A percentile compares a stretch with the other conserved stretches of the same genome.
Conservation (phyloP, 2,888 invertebrate genomes). For the Dicranocentrus wangi region DNA sequence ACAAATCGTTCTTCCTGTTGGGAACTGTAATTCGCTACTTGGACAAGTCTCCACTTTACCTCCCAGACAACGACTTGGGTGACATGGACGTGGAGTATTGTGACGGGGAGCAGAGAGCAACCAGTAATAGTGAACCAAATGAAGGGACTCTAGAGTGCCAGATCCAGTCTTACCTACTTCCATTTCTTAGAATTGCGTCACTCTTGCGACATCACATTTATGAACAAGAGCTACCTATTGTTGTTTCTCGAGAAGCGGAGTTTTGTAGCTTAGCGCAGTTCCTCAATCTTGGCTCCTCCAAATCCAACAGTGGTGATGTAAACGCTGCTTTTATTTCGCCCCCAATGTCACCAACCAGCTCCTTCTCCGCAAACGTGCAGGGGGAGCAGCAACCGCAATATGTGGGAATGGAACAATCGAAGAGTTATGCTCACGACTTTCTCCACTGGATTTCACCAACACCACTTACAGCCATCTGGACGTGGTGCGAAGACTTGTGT, state of each 20-base stretch:
- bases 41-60: conserved; percentile 79
- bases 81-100: conserved; percentile 65
- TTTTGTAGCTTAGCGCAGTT: conserved; percentile 86
- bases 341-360: conserved; percentile 39
- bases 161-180: conserved; percentile 86
- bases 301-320: not conserved
- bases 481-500: conserved; percentile 83
- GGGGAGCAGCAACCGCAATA: not conserved
- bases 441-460: conserved; percentile 72
- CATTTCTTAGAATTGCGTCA: conserved; percentile 88
- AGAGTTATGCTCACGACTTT: conserved; percentile 67
- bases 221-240: conserved; percentile 78
- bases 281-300: conserved; percentile 79
- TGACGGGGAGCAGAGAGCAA: not conserved
- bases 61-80: conserved; percentile 77
- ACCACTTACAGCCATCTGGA: conserved; percentile 75
- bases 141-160: conserved; percentile 75
- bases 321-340: conserved; percentile 27
- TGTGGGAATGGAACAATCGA: conserved; percentile 9
- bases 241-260: conserved; percentile 77
- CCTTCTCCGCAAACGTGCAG: not conserved
- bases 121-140: conserved; percentile 56
- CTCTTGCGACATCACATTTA: conserved; percentile 85
- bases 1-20: conserved; percentile 71
- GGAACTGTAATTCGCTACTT: conserved; percentile 76